Base-by-base conservation (phyloP, 2,888 invertebrate species). In the Actias luna region DNA sequence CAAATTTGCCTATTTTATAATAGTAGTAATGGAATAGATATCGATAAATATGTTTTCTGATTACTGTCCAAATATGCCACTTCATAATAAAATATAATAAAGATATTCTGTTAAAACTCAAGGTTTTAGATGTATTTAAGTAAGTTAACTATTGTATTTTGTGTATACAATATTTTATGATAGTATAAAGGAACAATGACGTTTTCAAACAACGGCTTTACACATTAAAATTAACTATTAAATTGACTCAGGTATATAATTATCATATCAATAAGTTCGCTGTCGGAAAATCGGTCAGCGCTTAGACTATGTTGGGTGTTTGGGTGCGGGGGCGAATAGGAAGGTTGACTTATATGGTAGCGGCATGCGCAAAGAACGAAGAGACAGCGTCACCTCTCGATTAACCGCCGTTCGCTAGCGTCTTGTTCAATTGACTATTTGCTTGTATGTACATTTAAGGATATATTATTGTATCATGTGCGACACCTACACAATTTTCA, bases 261-360 rank as follows among this genome's bases (percentile, higher is more conserved):
- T n/a, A 27, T 39, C 25, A 10, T 59, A 39, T 59, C n/a, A 69
- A 76, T 84, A 79, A 81, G 80, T 83, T 73, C 74, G 71, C 71
- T 71, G 72, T 80, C 72, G 80, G 82, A 80, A 84, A 87, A 85
- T 81, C 74, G 74, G 74, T 71, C 73, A 68, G 70, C 72, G 68
- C 72, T 77, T 74, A 77, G 75, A 79, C 75, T 55, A 29, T 80
- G 78, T 76, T 76, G 74, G 68, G 72, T 75, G 74, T 69, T 66
- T 58, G 66, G 63, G 67, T 76, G 92, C 86, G 92, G 92, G 91
- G 92, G 92, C 91, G 92, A 88, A 76, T 88, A 89, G 89, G 89
- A 89, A 88, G 87, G 84, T 81, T 73, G 77, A 79, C 91, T 78
- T 90, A 89, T 89, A 92, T 78, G 92, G 92, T 71, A 74, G 72